phyloP scores from a whole-genome alignment of 92 coral and sea anemone genomes.

The Parazoanthus darwini region DNA sequence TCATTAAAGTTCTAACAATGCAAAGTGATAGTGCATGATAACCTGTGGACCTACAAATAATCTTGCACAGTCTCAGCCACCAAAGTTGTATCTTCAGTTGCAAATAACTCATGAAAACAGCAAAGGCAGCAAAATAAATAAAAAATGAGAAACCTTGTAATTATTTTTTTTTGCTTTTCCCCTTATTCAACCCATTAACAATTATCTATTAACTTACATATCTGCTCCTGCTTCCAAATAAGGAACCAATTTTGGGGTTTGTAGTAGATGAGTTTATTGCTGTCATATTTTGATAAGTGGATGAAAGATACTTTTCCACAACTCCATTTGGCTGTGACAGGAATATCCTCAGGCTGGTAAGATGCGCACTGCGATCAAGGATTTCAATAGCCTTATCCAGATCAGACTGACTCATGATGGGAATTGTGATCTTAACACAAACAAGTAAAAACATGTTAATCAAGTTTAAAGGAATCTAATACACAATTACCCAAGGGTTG shows the following conservation, averaged over 20 bases:
- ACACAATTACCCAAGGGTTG: not conserved
- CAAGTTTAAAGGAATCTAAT: not conserved
- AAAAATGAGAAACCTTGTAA: too few relatives aligned
- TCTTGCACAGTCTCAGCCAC: too few relatives aligned
- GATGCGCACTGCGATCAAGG: conserved; percentile 92
- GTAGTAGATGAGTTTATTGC: conserved; percentile 63
- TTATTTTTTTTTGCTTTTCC: not conserved
- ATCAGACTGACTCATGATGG: conserved; percentile 88
- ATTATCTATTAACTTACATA: conserved; percentile 15
- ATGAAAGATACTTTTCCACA: conserved; percentile 43
- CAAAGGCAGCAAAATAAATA: too few relatives aligned
- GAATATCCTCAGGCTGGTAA: conserved; percentile 85
- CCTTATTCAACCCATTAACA: not conserved
- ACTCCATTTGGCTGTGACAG: conserved; percentile 88
- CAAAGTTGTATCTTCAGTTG: too few relatives aligned
- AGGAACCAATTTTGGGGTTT: conserved; percentile 84
- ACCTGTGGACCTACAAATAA: too few relatives aligned
- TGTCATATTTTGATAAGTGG: conserved; percentile 42
- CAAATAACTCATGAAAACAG: too few relatives aligned
- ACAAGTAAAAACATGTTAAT: not conserved
- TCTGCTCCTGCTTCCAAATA: conserved; percentile 73
- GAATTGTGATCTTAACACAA: conserved; percentile 59
- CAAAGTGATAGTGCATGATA: too few relatives aligned
- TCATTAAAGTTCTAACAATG: too few relatives aligned
- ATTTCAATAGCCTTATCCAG: conserved; percentile 95